These are phyloP conservation scores for Rhegmatorhina hoffmannsi DNA, from an alignment of 2,113 vertebrate species.

Conservation along the genomic window DNA sequence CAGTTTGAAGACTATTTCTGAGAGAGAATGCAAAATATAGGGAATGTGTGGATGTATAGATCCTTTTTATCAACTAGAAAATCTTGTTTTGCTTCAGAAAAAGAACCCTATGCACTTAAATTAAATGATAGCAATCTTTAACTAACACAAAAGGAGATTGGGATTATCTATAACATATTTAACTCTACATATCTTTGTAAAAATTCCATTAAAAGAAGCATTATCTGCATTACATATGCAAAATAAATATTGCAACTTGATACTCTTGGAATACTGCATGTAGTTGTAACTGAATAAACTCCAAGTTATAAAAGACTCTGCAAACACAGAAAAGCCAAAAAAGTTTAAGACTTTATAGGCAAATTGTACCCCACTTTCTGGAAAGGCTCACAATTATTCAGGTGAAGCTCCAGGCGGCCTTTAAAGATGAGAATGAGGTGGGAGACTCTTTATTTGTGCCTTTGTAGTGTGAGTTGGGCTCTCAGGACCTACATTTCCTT, in stretches of 20 bases:
- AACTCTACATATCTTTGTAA: background rate
- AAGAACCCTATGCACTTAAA: background rate
- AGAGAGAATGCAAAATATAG: background rate
- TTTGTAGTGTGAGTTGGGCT: background rate
- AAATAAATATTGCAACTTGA: background rate
- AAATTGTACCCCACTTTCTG: background rate
- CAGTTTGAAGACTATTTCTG: background rate
- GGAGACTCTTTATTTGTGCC: background rate
- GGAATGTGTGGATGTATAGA: fast-evolving
- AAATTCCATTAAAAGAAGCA: background rate
- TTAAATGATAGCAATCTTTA: slow-evolving; percentile 22
- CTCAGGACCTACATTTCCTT: background rate
- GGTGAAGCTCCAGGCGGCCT: background rate
- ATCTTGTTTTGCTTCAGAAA: background rate
- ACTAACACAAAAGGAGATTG: background rate
- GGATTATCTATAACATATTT: background rate
- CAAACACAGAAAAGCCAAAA: background rate
- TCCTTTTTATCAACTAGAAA: background rate
- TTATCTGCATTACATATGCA: background rate
- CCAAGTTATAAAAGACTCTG: background rate
- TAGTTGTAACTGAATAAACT: background rate
- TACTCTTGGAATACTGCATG: background rate
- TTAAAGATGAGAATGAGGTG: background rate
- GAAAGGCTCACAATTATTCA: background rate
- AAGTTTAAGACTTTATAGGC: background rate